Base-by-base conservation (phyloP, 2,113 vertebrate genomes). In the Monarcha castaneiventris region DNA sequence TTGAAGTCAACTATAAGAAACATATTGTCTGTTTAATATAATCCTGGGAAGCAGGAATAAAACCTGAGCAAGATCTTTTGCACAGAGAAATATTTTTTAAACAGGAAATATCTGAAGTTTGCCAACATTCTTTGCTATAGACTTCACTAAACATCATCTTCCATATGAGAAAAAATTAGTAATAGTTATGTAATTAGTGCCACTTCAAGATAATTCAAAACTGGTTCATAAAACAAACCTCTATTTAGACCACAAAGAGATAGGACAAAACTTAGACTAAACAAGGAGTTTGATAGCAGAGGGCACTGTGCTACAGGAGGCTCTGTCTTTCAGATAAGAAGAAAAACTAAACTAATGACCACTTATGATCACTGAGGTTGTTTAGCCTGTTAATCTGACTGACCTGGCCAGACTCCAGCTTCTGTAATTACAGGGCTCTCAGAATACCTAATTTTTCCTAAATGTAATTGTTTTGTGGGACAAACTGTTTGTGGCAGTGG, bases 241-340 rank as follows among this genome's bases (percentile, higher is more conserved):
- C 54, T 86, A n/a, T 77, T 92, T 90, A 84, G 61, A 61, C 79
- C 69, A 54, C 49, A 87, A 93, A 78, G 76, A 75, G 80, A 95
- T 88, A 96, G 73, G 39, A 71, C 16, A 90, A 83, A 77, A 86
- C 52, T 84, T 46, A 97, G 95, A 96, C 94, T 97, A 96, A 97
- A 97, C 95, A 94, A 14, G 4, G 49, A 52, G 33, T 43, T 78
- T 88, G 91, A 93, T 96, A 96, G 79, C 62, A 87, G 85, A 74
- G 44, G 16, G 32, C 61, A 88, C 15, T 72, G 90, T 75, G 73
- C 69, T 86, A 6, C 2, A 72, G 83, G 48, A 94, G 64, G 49
- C 11, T 84, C 68, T 90, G 61, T 63, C 80, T 78, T 90, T 66
- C 72, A 82, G 96, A 96, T 94, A 97, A 89, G 85, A 86, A 80